A percentile compares a stretch with the other conserved stretches of the same genome.
Conservation (phyloP, 1,140 invertebrate genomes). For the Potamilus streckersoni region DNA sequence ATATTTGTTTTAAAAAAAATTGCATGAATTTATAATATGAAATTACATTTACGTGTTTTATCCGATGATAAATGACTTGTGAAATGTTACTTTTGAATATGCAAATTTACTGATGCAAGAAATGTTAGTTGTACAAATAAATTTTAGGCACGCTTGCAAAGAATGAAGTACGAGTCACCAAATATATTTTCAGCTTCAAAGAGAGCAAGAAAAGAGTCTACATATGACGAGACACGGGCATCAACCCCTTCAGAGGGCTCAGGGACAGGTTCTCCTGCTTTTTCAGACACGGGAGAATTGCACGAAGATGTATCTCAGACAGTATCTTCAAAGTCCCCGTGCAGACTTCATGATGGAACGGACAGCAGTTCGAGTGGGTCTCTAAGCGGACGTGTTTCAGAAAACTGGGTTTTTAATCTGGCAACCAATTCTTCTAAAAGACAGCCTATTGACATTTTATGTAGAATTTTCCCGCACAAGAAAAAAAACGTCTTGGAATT, state of each 20-base stretch:
- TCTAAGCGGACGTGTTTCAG: slow-evolving; percentile 19
- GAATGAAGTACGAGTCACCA: no score
- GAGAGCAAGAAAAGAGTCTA: slow-evolving; percentile 11
- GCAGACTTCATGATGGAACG: slow-evolving; percentile 11
- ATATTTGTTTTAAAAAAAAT: no score
- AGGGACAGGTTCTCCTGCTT: slow-evolving; percentile 16
- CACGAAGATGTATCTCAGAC: slow-evolving; percentile 6
- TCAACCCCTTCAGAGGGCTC: slow-evolving; percentile 25
- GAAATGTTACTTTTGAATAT: no score
- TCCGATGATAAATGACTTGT: no score
- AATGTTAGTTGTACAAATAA: no score
- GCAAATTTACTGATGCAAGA: no score
- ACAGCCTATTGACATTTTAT: slow-evolving; percentile 78
- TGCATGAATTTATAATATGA: no score
- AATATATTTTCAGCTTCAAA: slow-evolving; percentile 17
- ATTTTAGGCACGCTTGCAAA: no score
- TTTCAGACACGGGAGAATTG: slow-evolving; percentile 13
- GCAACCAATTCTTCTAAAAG: slow-evolving; percentile 11
- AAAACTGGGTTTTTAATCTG: slow-evolving; percentile 32
- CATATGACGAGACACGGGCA: slow-evolving; percentile 9
- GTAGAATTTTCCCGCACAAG: slow-evolving; percentile 86
- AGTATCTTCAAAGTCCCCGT: neutral
- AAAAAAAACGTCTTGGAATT: slow-evolving; percentile 86
- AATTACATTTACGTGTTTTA: no score
- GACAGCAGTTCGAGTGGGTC: slow-evolving; percentile 1